Base-by-base conservation (phyloP, 2,888 invertebrate species). In the Ischnus inquisitorius region DNA sequence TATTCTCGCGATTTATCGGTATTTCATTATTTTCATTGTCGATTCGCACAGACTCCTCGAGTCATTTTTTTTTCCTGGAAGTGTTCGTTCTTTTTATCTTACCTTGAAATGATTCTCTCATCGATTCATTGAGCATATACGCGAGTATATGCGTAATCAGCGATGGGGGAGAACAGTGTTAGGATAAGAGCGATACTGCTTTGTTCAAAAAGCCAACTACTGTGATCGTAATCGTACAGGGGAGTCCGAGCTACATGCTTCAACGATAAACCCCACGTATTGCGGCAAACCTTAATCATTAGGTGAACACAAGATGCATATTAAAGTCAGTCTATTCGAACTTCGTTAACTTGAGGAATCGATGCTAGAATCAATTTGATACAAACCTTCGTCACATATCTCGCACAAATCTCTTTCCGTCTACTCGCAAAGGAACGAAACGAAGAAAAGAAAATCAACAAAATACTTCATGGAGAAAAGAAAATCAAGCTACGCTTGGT, bases 281-380 rank as follows among this genome's bases (percentile, higher is more conserved):
- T 54, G 43, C 64, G 19, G 41, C 57, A 79, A 79, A 60, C 83
- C 83, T 57, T 22, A 51, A 54, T 54, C 19, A 54, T 54, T 54
- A 34, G 5, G 39, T 22, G 16, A 48, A 69, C 64, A 64, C 83
- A 83, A 71, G 79, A 83, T 83, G 83, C 83, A 83, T 64, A 62
- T 28, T 64, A 25, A 41, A 72, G n/a, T 22, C 10, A 10, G 19
- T 22, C 54, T 64, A 79, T 65, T 43, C 19, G 64, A 64, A 69
- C 46, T 64, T 51, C 34, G 43, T 71, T n/a, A 71, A 65, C 54
- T 76, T 34, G 22, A 54, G 22, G 22, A 54, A 54, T 71, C 54
- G 54, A 39, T 57, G 54, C 71, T 41, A n/a, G 41, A 71, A 39
- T 22, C 54, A 71, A 19, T 25, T 39, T 67, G 4, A 71, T 65